A percentile compares a stretch with the other conserved stretches of the same genome.
phyloP scores from a whole-genome alignment of 92 coral and sea anemone species.

The Bergia puertoricense region DNA sequence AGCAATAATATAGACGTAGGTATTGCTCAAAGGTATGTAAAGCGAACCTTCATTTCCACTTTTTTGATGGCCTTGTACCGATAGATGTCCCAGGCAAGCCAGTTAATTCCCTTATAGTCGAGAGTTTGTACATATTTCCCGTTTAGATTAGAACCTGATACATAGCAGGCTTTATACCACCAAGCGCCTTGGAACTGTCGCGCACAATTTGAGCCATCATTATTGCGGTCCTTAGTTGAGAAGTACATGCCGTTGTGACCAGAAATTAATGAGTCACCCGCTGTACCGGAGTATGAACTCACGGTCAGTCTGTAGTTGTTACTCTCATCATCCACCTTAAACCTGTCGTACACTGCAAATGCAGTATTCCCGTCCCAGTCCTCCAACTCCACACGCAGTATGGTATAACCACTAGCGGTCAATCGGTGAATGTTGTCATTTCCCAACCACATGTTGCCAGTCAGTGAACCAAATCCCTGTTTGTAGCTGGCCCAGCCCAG shows the following conservation, averaged over 20 bases:
- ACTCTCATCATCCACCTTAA: neutral
- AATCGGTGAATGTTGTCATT: neutral
- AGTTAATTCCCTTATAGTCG: neutral
- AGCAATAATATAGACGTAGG: neutral
- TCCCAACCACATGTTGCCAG: neutral
- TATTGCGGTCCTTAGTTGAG: neutral
- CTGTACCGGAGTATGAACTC: neutral
- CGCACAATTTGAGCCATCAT: neutral
- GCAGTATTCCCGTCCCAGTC: neutral
- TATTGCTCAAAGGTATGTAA: neutral
- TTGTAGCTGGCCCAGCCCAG: neutral
- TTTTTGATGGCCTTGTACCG: neutral
- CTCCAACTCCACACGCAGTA: neutral
- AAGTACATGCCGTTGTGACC: conserved; percentile 1
- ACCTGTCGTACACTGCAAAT: neutral
- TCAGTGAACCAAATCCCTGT: neutral
- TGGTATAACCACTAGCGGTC: neutral
- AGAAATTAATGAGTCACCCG: neutral
- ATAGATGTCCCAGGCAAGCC: neutral
- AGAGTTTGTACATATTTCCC: neutral
- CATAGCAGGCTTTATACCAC: conserved; percentile 29
- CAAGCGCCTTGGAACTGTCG: conserved; percentile 5
- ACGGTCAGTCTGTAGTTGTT: neutral
- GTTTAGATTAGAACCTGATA: neutral
- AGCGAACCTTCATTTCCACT: neutral